A percentile compares a stretch with the other conserved stretches of the same genome.
phyloP scores from a whole-genome alignment of 2,888 invertebrate genomes.

The Aphidoletes aphidimyza region DNA sequence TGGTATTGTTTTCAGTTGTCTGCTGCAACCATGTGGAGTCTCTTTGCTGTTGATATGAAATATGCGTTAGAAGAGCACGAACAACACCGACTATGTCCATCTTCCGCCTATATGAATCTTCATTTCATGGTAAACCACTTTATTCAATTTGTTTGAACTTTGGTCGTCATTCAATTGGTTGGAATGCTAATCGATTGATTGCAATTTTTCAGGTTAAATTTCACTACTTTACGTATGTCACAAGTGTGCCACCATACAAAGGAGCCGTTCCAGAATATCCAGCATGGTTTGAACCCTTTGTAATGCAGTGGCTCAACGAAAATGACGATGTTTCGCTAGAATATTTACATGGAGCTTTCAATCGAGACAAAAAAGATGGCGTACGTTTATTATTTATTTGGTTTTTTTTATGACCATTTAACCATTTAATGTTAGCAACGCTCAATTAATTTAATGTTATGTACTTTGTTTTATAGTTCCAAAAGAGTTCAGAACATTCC shows the following conservation, averaged over 20 bases:
- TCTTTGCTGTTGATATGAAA: conserved; percentile 97
- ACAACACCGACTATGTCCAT: conserved; percentile 93
- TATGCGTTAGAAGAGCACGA: conserved; percentile 98
- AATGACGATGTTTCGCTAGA: conserved; percentile 99
- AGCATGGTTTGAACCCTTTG: conserved; percentile 99
- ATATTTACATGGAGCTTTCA: conserved; percentile 98
- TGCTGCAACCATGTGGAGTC: conserved; percentile 96
- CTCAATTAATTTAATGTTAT: too few species aligned
- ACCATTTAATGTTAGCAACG: background rate
- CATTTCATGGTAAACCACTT: conserved; percentile 81
- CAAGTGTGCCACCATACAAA: conserved; percentile 96
- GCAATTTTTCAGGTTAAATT: conserved; percentile 81
- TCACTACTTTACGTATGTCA: conserved; percentile 97
- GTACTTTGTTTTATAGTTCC: conserved; percentile 77
- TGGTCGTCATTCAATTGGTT: background rate
- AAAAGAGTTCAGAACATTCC: conserved; percentile 98
- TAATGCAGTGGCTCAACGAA: conserved; percentile 99
- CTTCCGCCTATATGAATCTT: conserved; percentile 99
- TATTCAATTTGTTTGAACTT: background rate
- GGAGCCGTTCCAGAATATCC: conserved; percentile 98
- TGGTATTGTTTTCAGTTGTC: conserved; percentile 73
- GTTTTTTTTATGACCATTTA: conserved; percentile 54
- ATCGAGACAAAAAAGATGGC: conserved; percentile 94
- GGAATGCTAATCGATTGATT: background rate
- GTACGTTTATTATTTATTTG: conserved; percentile 68